Percentiles rank a stretch among this genome's conserved stretches.
Evolutionary conservation across 2,797 vertebrate genomes (phyloP).

Genomic region (Neostethus bicornis): DNA sequence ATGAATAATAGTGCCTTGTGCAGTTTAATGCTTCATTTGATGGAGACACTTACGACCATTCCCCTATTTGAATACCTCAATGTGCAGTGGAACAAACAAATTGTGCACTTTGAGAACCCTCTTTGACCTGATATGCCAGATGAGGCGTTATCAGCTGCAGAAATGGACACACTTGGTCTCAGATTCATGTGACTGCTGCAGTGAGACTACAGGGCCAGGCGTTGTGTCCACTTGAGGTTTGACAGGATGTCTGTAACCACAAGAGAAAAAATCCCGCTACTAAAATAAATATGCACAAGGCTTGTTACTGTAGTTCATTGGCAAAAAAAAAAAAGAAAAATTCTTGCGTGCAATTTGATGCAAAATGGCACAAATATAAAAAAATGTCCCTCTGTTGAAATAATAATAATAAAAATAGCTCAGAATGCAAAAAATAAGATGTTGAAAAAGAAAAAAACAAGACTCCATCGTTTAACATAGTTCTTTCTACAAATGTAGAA

Average conservation of each 20-base stretch:
- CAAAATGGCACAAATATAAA: too few species aligned
- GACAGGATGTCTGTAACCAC: constrained; percentile 22
- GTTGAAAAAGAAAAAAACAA: too few species aligned
- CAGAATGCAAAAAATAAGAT: too few species aligned
- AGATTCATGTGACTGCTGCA: constrained; percentile 60
- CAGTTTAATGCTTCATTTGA: too few species aligned
- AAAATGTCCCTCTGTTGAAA: too few species aligned
- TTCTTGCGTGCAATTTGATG: too few species aligned
- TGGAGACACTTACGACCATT: constrained; percentile 45
- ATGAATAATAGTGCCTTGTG: too few species aligned
- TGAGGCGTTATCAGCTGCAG: constrained; percentile 75
- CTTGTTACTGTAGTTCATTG: too few species aligned
- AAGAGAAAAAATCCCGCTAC: constrained; percentile 1
- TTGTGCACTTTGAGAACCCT: constrained; percentile 59
- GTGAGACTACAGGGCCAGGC: constrained; percentile 54
- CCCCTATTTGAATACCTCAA: constrained; percentile 53
- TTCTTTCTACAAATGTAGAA: too few species aligned
- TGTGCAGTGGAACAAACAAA: constrained; percentile 59
- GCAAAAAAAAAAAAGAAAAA: too few species aligned
- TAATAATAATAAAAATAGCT: too few species aligned
- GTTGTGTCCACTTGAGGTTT: constrained; percentile 61
- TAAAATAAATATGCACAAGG: constrained; percentile 20
- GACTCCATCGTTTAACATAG: too few species aligned
- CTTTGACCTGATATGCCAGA: constrained; percentile 77
- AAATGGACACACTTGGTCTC: constrained; percentile 78